phyloP scores from a whole-genome alignment of 2,113 vertebrate species.

The Phyllostomus discolor region DNA sequence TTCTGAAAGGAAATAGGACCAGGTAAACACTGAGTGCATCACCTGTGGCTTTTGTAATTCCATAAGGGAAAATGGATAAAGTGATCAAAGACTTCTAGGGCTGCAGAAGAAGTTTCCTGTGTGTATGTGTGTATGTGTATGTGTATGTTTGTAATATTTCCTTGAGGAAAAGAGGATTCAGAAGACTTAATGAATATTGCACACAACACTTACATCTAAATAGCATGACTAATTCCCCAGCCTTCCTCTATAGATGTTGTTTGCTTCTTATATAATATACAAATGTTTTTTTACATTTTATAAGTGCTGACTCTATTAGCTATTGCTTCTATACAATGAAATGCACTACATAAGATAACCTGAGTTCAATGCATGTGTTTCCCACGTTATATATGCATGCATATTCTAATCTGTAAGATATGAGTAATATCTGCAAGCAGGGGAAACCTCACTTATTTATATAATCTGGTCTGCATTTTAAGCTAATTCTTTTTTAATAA shows the following conservation, averaged over 20 bases:
- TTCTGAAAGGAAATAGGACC: not conserved
- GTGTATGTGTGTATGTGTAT: not conserved
- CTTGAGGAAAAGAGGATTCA: not conserved
- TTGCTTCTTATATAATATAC: not conserved
- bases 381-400: not conserved
- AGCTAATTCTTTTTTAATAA: conserved; percentile 5
- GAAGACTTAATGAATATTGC: not conserved
- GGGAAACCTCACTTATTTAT: not conserved
- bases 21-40: not conserved
- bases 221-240: not conserved
- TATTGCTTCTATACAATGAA: conserved; percentile 25
- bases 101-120: not conserved
- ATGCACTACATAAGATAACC: not conserved
- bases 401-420: conserved; percentile 18
- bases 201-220: not conserved
- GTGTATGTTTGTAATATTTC: not conserved
- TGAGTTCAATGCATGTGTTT: not conserved
- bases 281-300: not conserved
- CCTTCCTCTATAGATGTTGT: not conserved
- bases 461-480: not conserved
- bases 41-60: not conserved
- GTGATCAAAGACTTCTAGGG: not conserved
- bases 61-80: not conserved
- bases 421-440: not conserved
- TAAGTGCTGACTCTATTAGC: not conserved